Evolutionary conservation across 2,888 invertebrate species (phyloP), one percentile per base, ranked within the genome.

Genomic region (Lasioglossum vierecki): DNA sequence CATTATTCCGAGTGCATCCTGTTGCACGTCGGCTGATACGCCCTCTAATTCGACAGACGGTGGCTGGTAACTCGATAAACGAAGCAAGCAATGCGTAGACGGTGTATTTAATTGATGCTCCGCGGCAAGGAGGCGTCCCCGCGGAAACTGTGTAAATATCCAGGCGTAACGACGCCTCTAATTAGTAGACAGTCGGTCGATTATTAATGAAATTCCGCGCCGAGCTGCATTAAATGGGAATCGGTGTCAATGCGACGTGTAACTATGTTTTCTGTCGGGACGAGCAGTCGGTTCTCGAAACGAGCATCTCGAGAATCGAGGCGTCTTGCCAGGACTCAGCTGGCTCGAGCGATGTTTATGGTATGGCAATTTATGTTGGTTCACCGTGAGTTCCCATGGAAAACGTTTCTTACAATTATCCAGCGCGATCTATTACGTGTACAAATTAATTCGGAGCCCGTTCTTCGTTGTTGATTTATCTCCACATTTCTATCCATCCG

Each of bases 1-100:
- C 88, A 84, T 85, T 87, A 88, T 88, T 79, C 81, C 81, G 68
- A 30, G 80, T 80, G 80, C 88, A 81, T 88, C 81, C 81, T 81
- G 87, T 85, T 84, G 82, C 84, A 79, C 72, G 79, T 71, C 70
- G 63, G 75, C 68, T 46, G 74, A 72, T 79, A 60, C 60, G 18
- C 79, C n/a, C 76, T 79, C 75, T 83, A 87, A 85, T 84, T 80
- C 82, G 83, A 80, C 83, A 79, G 79, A 76, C 79, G 78, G 76
- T 39, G 44, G 68, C 60, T 79, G 76, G 57, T 87, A 87, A 87
- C 72, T 87, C 78, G 78, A 80, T 87, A 68, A 78, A 75, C 82
- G 82, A 76, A 60, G 44, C 60, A 57, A 78, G 63, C 57, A 46
- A 66, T 35, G 26, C 41, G 53, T 57, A 72, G 76, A 73, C 30